A percentile compares a stretch with the other conserved stretches of the same genome.
Evolutionary conservation across 2,113 vertebrate species (phyloP).

Genomic region (Oxygymnocypris stewartii): DNA sequence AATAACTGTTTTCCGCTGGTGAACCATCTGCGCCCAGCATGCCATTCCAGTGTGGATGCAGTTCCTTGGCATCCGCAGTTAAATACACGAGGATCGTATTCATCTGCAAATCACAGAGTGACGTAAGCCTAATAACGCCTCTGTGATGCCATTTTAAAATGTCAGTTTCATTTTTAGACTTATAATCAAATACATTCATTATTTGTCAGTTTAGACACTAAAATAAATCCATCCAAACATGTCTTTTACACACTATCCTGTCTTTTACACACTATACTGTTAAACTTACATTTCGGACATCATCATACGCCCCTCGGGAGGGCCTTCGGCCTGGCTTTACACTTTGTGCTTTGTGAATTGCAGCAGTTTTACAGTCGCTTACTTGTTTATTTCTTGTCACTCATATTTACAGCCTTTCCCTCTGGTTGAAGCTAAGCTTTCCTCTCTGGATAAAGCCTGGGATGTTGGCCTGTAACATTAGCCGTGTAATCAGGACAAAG

Average conservation of each 20-base stretch:
- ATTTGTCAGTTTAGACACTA: not conserved
- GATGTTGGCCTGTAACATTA: slow-evolving; percentile 12
- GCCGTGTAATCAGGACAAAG: not conserved
- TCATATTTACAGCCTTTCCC: slow-evolving; percentile 3
- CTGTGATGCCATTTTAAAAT: not conserved
- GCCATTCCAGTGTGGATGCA: not conserved
- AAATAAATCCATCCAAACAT: not conserved
- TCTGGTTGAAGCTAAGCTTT: not conserved
- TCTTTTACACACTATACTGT: not conserved
- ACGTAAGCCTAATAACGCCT: not conserved
- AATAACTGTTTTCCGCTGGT: not conserved
- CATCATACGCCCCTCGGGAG: not conserved
- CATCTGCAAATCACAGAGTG: slow-evolving; percentile 6
- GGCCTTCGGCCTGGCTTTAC: slow-evolving; percentile 14
- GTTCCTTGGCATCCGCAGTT: not conserved
- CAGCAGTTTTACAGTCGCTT: slow-evolving; percentile 15
- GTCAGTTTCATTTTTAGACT: not conserved
- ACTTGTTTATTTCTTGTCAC: slow-evolving; percentile 21
- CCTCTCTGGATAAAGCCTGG: not conserved
- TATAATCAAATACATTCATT: not conserved
- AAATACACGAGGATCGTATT: slow-evolving; percentile 3
- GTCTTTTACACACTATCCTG: not conserved
- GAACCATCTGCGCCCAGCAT: not conserved
- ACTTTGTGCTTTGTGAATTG: slow-evolving; percentile 9
- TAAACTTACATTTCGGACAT: not conserved